Evolutionary conservation across 1,140 invertebrate genomes (phyloP).

Genomic region (Mylabris phalerata): DNA sequence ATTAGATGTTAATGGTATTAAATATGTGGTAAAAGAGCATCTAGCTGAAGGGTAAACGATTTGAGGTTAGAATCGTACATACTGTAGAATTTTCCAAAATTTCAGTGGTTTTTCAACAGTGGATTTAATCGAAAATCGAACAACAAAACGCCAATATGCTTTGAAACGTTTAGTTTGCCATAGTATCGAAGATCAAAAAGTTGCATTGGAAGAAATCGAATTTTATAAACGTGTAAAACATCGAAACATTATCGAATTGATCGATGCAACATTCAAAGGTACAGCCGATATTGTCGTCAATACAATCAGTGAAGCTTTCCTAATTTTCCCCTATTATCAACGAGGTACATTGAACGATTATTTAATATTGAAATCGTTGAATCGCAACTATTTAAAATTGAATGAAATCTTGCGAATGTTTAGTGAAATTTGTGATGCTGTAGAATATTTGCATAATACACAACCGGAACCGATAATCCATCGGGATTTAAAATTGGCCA

Average conservation of each 20-base stretch:
- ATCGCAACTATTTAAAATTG: conserved; percentile 56
- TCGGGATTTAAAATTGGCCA: conserved; percentile 78
- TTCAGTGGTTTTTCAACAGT: conserved; percentile 80
- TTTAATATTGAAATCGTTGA: conserved; percentile 53
- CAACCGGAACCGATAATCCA: conserved; percentile 71
- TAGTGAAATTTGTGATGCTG: conserved; percentile 64
- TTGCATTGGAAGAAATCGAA: conserved; percentile 69
- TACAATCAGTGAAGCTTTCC: conserved; percentile 63
- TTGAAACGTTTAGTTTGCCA: conserved; percentile 79
- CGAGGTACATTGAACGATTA: conserved; percentile 70
- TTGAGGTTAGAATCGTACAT: background rate
- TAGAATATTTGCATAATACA: conserved; percentile 67
- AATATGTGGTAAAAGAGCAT: conserved; percentile 62
- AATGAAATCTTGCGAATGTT: conserved; percentile 64
- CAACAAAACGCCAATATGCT: conserved; percentile 66
- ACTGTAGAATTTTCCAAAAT: conserved; percentile 24
- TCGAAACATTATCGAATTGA: conserved; percentile 68
- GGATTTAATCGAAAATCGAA: conserved; percentile 66
- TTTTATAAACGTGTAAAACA: conserved; percentile 65
- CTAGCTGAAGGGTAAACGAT: conserved; percentile 68
- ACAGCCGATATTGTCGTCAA: conserved; percentile 58
- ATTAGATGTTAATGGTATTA: conserved; percentile 62
- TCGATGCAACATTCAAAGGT: conserved; percentile 59
- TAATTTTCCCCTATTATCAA: conserved; percentile 75
- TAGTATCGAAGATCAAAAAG: conserved; percentile 67